phyloP scores from a whole-genome alignment of 1,140 invertebrate genomes.

The Tigriopus japonicus region DNA sequence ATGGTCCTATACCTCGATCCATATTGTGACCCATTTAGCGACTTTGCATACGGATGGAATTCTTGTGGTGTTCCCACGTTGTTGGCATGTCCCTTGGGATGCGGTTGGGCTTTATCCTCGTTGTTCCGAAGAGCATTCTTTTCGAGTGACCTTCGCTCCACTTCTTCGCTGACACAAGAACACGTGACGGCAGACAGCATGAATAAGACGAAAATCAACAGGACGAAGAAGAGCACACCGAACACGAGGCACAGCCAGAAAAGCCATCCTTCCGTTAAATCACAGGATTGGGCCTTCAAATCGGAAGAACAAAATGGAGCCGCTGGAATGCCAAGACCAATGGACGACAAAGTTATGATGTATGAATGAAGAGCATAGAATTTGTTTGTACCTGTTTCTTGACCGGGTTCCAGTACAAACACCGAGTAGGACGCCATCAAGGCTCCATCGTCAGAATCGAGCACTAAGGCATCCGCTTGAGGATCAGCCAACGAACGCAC shows the following conservation, averaged over 20 bases:
- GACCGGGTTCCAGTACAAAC: constrained; percentile 61
- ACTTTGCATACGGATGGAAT: too few relatives aligned
- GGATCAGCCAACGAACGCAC: constrained; percentile 22
- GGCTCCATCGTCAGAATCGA: constrained; percentile 28
- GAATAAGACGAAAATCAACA: constrained; percentile 87
- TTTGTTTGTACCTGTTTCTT: background rate
- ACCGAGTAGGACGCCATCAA: constrained; percentile 62
- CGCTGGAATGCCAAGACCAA: too few relatives aligned
- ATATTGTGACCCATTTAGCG: too few relatives aligned
- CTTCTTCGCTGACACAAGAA: constrained; percentile 70
- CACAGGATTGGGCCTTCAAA: constrained; percentile 21
- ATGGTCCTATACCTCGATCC: too few relatives aligned
- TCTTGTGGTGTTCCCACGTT: too few relatives aligned
- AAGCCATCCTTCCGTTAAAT: constrained; percentile 62
- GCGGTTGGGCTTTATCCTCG: too few relatives aligned
- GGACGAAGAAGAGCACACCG: constrained; percentile 72
- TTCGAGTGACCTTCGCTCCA: constrained; percentile 30
- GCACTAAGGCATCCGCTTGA: constrained; percentile 20
- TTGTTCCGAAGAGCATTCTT: too few relatives aligned
- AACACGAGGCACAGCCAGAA: constrained; percentile 72
- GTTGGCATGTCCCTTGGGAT: too few relatives aligned
- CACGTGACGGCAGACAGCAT: constrained; percentile 84
- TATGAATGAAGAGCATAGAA: too few relatives aligned
- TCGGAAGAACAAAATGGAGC: too few relatives aligned
- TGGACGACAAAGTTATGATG: too few relatives aligned